Base-by-base conservation (phyloP, 2,113 vertebrate species). In the Synodontis membranacea region DNA sequence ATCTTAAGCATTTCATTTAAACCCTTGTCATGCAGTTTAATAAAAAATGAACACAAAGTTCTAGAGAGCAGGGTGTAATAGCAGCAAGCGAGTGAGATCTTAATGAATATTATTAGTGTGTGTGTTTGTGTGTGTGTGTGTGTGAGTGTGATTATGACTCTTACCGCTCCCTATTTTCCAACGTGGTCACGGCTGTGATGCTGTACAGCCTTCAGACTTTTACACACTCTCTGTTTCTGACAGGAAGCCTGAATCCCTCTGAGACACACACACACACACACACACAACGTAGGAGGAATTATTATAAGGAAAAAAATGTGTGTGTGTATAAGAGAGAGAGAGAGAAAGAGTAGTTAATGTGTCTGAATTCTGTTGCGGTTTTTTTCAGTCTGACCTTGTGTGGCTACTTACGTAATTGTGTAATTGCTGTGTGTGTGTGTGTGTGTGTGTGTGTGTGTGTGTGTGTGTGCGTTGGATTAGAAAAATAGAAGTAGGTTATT, bases 231-330 rank as follows among this genome's bases (percentile, higher is more conserved):
- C n/a, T 9, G 56, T 60, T 60, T 60, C 56, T 60, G 23, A 52
- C 50, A 52, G 50, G 50, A 52, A 52, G 50, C 15, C 50, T 19
- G 50, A 60, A 23, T 60, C 56, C 21, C 54, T 25, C 21, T 58
- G 23, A 58, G 14, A 8, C 50, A 50, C 8, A 2, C 8, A 5
- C 50, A 50, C 54, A 74, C 50, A 50, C 23, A 21, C 50, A 58
- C 68, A 34, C 42, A 46, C 28, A 19, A 15, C 14, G 31, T 56
- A 58, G 72, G 72, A 78, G 42, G 56, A 84, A 85, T 85, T 50
- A 85, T 85, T 62, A 46, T 76, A 6, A 7, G 8, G 44, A 44
- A 25, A 25, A 25, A 5, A 2, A 25, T 25, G 23, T 2, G 56
- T 25, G 56, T 58, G 56, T 25, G 56, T 58, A 5, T 7, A 28